Evolutionary conservation across 2,113 vertebrate genomes (phyloP).

Genomic region (Casuarius casuarius): DNA sequence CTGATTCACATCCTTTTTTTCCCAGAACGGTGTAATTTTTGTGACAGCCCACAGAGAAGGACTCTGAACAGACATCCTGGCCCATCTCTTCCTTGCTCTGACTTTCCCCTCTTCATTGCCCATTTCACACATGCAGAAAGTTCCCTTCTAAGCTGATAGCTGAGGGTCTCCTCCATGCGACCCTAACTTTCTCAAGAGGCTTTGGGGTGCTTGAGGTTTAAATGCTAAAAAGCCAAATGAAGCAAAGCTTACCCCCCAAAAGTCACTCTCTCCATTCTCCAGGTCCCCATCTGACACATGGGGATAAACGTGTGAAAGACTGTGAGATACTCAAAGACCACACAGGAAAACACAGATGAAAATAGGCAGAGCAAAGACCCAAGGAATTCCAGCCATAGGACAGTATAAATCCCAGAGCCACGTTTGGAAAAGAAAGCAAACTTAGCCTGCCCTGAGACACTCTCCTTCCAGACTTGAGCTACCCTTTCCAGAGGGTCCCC

Average conservation of each 20-base stretch:
- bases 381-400: background rate
- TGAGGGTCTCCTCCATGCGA: background rate
- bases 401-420: background rate
- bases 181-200: background rate
- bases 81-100: background rate
- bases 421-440: background rate
- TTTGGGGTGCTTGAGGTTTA: background rate
- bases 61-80: background rate
- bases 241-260: background rate
- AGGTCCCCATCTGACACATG: rapidly evolving
- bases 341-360: background rate
- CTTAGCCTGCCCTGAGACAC: background rate
- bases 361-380: background rate
- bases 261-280: background rate
- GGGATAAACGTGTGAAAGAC: background rate
- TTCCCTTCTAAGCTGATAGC: background rate
- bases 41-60: background rate
- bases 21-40: background rate
- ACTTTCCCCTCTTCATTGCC: background rate
- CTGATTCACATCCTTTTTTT: background rate
- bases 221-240: background rate
- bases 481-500: background rate
- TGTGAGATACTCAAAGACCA: background rate
- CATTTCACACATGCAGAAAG: rapidly evolving
- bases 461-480: background rate